Percentiles rank a stretch among this genome's conserved stretches.
These are phyloP conservation scores for Onchidella celtica DNA, from an alignment of 2,888 invertebrate genomes.

Conservation along the genomic window DNA sequence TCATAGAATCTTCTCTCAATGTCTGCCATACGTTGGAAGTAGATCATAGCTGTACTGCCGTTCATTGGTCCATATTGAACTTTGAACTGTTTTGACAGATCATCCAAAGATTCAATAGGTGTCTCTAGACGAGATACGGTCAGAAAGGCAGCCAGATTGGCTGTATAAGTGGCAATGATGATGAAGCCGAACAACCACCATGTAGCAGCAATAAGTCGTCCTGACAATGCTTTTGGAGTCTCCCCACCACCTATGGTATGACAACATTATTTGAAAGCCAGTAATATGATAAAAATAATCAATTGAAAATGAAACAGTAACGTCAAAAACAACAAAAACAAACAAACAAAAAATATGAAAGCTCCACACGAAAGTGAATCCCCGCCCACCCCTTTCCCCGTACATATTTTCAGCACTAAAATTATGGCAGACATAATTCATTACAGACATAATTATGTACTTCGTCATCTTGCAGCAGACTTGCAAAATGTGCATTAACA, in stretches of 20 bases:
- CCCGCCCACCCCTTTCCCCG: no score
- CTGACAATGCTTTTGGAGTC: conserved; percentile 91
- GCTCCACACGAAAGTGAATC: no score
- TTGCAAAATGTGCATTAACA: no score
- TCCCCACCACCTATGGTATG: conserved; percentile 77
- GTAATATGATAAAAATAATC: no score
- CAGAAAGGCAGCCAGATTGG: conserved; percentile 97
- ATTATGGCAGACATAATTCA: no score
- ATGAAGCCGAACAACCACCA: conserved; percentile 99
- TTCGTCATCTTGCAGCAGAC: no score
- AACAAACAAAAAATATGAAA: no score
- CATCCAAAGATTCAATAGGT: conserved; percentile 94
- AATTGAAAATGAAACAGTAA: no score
- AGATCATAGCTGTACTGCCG: conserved; percentile 93
- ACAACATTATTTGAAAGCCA: no score
- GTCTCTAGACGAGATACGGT: conserved; percentile 93
- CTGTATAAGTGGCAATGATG: conserved; percentile 98
- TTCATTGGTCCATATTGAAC: conserved; percentile 96
- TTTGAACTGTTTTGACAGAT: conserved; percentile 96
- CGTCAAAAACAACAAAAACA: no score
- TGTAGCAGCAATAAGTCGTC: conserved; percentile 95
- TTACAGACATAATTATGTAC: no score
- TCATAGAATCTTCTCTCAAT: conserved; percentile 97
- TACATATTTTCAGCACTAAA: no score
- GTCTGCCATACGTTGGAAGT: conserved; percentile 96